phyloP scores from a whole-genome alignment of 2,888 invertebrate species.

The Pristionchus mayeri region DNA sequence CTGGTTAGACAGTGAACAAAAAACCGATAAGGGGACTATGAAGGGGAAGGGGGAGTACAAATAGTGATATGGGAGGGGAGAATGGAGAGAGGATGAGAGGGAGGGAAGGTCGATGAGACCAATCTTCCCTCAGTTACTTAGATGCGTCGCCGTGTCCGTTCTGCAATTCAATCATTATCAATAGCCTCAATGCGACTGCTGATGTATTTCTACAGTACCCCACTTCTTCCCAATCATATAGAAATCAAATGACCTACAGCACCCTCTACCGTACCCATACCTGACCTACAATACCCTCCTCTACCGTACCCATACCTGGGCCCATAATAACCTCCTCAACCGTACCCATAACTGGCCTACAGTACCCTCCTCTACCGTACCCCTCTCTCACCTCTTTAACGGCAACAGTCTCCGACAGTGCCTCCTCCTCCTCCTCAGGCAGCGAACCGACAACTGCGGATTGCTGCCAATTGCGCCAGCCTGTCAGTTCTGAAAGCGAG shows the following conservation, averaged over 20 bases:
- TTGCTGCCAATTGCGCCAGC: slow-evolving; percentile 72
- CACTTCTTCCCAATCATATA: no score
- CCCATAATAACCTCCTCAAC: neutral
- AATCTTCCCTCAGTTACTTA: neutral
- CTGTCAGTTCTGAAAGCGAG: slow-evolving; percentile 64
- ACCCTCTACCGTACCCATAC: neutral
- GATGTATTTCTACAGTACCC: neutral
- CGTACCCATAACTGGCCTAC: neutral
- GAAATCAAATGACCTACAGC: no score
- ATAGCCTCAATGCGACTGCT: neutral
- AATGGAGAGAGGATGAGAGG: neutral
- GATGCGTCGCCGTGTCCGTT: neutral
- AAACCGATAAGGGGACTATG: no score
- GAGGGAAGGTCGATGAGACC: neutral
- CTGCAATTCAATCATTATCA: neutral
- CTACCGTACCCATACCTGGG: no score
- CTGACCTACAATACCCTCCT: neutral
- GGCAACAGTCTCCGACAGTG: neutral
- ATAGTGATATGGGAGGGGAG: neutral
- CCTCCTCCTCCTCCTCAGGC: slow-evolving; percentile 41
- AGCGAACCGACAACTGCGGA: neutral
- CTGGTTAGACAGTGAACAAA: no score
- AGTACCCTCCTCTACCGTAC: neutral
- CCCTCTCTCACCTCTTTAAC: neutral
- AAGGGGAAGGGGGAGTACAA: neutral